A percentile compares a stretch with the other conserved stretches of the same genome.
Evolutionary conservation across 2,113 vertebrate genomes (phyloP).

Genomic region (Reinhardtius hippoglossoides): DNA sequence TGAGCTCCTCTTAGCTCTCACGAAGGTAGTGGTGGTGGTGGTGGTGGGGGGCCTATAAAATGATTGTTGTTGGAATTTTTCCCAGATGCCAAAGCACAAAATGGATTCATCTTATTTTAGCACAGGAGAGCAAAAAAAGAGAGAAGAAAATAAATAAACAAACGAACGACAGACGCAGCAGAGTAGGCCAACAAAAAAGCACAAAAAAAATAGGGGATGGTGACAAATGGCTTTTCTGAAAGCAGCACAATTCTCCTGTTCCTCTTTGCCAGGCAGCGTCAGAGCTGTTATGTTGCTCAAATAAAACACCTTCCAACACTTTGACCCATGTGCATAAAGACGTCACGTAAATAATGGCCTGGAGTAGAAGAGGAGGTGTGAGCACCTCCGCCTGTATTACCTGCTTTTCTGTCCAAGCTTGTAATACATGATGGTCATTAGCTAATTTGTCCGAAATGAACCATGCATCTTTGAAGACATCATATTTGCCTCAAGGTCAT

Average conservation of each 20-base stretch:
- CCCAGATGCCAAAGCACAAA: constrained; percentile 61
- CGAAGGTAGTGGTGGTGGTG: constrained; percentile 47
- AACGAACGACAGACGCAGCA: constrained; percentile 48
- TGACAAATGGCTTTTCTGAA: constrained; percentile 64
- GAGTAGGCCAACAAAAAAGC: constrained; percentile 31
- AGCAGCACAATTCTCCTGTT: constrained; percentile 56
- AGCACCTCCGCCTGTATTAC: not conserved
- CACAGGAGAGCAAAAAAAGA: constrained; percentile 24
- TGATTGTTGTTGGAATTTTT: constrained; percentile 65
- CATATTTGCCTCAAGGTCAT: constrained; percentile 41
- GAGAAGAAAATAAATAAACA: constrained; percentile 12
- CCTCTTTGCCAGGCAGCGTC: constrained; percentile 48
- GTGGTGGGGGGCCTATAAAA: constrained; percentile 58
- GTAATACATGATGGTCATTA: constrained; percentile 18
- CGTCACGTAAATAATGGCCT: constrained; percentile 51
- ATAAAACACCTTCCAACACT: constrained; percentile 56
- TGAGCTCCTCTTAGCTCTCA: constrained; percentile 56
- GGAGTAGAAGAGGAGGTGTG: constrained; percentile 12
- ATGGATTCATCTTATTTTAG: constrained; percentile 67
- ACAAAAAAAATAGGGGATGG: constrained; percentile 13
- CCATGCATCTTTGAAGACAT: constrained; percentile 16
- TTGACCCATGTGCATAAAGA: constrained; percentile 56
- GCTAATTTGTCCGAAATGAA: constrained; percentile 36
- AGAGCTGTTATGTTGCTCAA: constrained; percentile 59
- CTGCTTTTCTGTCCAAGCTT: not conserved